Evolutionary conservation across 2,888 invertebrate species (phyloP), one percentile per base, ranked within the genome.

Genomic region (Graphium colonna): DNA sequence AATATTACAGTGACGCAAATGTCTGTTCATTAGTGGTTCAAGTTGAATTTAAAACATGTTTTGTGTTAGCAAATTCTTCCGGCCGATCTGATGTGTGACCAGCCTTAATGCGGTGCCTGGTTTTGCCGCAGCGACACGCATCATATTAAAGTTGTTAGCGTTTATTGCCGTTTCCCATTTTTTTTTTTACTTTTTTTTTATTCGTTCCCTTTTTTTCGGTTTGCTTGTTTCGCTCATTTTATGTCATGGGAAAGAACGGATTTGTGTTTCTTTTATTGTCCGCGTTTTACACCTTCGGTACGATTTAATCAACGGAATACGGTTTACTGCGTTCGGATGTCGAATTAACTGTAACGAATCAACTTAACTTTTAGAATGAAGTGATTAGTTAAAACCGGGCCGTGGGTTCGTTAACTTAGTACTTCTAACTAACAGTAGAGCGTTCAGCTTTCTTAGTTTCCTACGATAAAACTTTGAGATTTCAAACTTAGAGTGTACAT

Each of bases 91-190:
- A 12, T 21, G 46, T 28, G n/a, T 52, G 46, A 33, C 38, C 48
- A 43, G 13, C 44, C 39, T 49, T 49, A 54, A 54, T 54, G 54
- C 54, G 54, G 44, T 49, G 54, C 44, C 49, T 40, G 49, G 54
- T 31, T 33, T 44, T 44, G 52, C 54, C 49, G 44, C 54, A 28
- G 54, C 54, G 54, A 54, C 54, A 54, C 54, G 54, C 54, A 54
- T 54, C 54, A 54, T 49, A 54, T 54, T 54, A 50, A 54, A 54
- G 54, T 54, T 54, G 54, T 54, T 54, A 54, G 45, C 54, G 54
- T 54, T 54, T 54, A 54, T 54, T 54, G 54, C 54, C 45, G 54
- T 49, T 54, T 54, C 40, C 12, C 12, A 12, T 12, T 12, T 36
- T 36, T 36, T 36, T 12, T 13, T 12, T 12, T n/a, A 12, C 36